Evolutionary conservation across 2,888 invertebrate genomes (phyloP).

Genomic region (Seira ritae): DNA sequence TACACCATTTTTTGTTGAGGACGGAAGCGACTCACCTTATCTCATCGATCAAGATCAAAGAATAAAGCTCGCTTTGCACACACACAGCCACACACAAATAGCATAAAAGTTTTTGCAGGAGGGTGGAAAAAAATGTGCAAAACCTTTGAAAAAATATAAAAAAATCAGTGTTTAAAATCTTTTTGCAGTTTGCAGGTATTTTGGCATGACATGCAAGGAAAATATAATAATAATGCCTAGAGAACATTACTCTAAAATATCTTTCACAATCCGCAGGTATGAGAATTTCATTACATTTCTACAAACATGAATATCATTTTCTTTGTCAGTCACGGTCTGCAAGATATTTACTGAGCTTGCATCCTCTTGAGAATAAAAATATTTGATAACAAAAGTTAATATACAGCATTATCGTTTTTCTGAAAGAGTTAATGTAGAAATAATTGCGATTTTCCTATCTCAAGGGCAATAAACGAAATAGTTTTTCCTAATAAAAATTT

Average conservation of each 20-base stretch:
- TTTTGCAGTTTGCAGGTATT: conserved; percentile 9
- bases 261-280: too few relatives aligned
- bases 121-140: not conserved
- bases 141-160: not conserved
- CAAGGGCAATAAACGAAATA: not conserved
- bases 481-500: too few relatives aligned
- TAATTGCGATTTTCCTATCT: not conserved
- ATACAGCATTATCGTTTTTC: not conserved
- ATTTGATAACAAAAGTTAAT: not conserved
- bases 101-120: not conserved
- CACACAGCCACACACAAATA: not conserved
- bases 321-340: conserved; percentile 46
- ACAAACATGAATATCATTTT: too few relatives aligned
- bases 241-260: not conserved
- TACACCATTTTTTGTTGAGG: not conserved
- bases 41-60: conserved; percentile 12
- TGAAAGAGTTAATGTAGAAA: too few relatives aligned
- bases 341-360: conserved; percentile 53
- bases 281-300: too few relatives aligned
- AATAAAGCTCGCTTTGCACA: conserved; percentile 1
- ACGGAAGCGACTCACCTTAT: conserved; percentile 14
- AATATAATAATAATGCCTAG: not conserved
- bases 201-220: conserved; percentile 13
- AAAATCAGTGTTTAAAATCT: not conserved
- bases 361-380: conserved; percentile 27